Evolutionary conservation across 2,797 vertebrate species (phyloP).

Genomic region (Sparidentex hasta): DNA sequence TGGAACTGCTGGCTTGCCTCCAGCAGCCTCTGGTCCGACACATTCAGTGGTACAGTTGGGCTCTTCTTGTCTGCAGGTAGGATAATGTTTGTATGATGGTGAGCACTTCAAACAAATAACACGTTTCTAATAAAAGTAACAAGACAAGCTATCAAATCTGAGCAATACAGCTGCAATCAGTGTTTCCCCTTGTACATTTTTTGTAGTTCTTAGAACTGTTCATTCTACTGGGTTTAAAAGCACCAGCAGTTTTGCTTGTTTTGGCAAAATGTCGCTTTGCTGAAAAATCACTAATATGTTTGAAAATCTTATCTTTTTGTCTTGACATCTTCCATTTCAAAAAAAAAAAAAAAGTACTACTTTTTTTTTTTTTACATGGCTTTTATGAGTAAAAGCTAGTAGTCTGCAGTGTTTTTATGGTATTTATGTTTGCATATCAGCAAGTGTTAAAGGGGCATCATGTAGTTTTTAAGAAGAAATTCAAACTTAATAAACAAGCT

Average conservation of each 20-base stretch:
- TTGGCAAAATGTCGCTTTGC: background rate
- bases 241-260: background rate
- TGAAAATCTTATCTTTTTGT: background rate
- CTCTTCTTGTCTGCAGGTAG: slow-evolving; percentile 87
- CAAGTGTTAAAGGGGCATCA: no score
- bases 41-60: slow-evolving; percentile 85
- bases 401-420: no score
- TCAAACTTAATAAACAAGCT: no score
- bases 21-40: slow-evolving; percentile 93
- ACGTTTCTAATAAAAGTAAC: background rate
- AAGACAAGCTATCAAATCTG: background rate
- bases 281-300: background rate
- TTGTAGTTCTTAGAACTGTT: background rate
- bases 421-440: no score
- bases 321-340: background rate
- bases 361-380: no score
- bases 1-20: slow-evolving; percentile 96
- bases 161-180: background rate
- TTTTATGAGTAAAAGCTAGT: no score
- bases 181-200: slow-evolving; percentile 26
- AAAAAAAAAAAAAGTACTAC: no score
- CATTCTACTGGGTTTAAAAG: background rate
- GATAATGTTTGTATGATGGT: background rate
- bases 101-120: background rate
- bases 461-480: no score